Evolutionary conservation across 1,140 invertebrate species (phyloP).

Genomic region (Scaptomyza pallida): DNA sequence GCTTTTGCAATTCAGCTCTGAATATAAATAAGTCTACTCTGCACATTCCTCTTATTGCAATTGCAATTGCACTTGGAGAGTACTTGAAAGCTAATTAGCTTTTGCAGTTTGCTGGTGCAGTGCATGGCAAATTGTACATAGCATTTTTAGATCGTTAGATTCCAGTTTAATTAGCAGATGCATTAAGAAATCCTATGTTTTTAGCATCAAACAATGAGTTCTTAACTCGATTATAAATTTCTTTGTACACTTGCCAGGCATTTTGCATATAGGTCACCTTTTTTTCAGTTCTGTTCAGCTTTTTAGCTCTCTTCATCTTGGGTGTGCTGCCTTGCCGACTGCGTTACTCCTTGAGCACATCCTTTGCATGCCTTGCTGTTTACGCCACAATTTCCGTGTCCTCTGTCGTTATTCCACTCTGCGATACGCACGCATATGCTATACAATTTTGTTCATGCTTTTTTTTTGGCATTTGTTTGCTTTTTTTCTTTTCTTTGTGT

Average conservation of each 20-base stretch:
- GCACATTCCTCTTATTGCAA: constrained; percentile 8
- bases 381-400: constrained; percentile 43
- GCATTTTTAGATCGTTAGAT: constrained; percentile 16
- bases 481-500: constrained; percentile 23
- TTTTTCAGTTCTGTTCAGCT: neutral
- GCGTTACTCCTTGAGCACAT: constrained; percentile 20
- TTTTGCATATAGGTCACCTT: constrained; percentile 42
- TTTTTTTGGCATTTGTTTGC: constrained; percentile 22
- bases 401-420: constrained; percentile 43
- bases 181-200: constrained; percentile 36
- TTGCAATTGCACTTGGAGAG: constrained; percentile 8
- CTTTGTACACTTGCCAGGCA: constrained; percentile 40
- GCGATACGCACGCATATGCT: constrained; percentile 66
- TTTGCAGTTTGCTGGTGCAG: neutral
- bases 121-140: neutral
- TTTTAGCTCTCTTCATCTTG: constrained; percentile 4
- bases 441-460: constrained; percentile 38
- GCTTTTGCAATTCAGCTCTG: constrained; percentile 39
- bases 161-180: constrained; percentile 58
- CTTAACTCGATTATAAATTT: constrained; percentile 45
- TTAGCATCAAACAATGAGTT: constrained; percentile 27
- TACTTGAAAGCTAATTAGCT: constrained; percentile 18
- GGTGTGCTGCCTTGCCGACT: constrained; percentile 11
- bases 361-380: constrained; percentile 28
- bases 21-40: constrained; percentile 51